Conservation (phyloP, 2,888 invertebrate genomes). For the Perithous albicinctus region DNA sequence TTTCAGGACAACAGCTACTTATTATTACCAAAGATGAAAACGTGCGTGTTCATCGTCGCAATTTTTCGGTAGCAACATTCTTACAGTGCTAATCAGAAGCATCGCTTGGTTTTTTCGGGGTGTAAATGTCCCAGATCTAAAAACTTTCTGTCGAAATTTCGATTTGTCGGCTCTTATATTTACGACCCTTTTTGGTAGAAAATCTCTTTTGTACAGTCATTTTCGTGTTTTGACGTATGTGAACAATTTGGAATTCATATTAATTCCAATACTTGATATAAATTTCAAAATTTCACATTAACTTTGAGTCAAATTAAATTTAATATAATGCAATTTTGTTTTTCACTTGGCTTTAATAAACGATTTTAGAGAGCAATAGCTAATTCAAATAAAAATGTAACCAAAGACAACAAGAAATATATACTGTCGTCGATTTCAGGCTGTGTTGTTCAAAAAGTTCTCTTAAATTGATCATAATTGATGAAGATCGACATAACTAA, state of each 20-base stretch:
- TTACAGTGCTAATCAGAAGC: constrained; percentile 19
- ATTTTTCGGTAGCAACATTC: constrained; percentile 8
- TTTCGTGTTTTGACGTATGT: neutral
- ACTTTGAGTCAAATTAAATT: no score
- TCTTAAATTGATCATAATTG: neutral
- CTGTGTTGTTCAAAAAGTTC: neutral
- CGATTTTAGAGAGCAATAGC: neutral
- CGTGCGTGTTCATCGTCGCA: neutral
- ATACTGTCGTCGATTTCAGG: neutral
- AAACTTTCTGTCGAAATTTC: neutral
- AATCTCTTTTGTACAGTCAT: neutral
- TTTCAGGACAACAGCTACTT: no score
- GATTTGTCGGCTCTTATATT: neutral
- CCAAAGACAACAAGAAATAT: constrained; percentile 8
- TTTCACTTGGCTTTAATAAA: neutral
- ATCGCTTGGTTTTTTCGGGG: constrained; percentile 9
- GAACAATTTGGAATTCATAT: no score
- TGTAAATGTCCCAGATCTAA: constrained; percentile 10
- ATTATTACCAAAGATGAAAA: neutral
- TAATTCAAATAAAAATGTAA: neutral
- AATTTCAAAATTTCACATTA: no score
- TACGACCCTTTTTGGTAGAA: neutral
- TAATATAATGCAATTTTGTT: no score
- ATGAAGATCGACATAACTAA: neutral
- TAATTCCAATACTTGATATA: no score